Conservation (phyloP, 2,797 vertebrate species). For the Hozukius guyotensis region DNA sequence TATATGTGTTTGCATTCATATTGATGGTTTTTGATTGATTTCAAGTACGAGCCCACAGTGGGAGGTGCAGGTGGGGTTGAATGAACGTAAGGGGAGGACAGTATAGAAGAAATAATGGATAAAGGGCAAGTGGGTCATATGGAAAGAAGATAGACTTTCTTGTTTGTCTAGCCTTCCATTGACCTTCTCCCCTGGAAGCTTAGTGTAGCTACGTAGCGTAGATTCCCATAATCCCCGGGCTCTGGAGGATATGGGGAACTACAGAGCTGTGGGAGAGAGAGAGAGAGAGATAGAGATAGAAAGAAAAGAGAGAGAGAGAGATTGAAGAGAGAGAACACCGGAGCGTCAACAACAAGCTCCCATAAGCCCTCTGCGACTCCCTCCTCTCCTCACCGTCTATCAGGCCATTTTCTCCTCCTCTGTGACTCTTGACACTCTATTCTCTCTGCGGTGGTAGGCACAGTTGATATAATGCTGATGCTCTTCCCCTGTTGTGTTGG, state of each 20-base stretch:
- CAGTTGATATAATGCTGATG: constrained; percentile 67
- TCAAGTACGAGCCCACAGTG: background rate
- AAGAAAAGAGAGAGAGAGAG: background rate
- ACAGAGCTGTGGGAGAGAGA: constrained; percentile 28
- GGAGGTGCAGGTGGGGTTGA: background rate
- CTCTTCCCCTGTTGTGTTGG: constrained; percentile 65
- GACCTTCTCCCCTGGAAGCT: constrained; percentile 68
- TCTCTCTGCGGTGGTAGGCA: constrained; percentile 52
- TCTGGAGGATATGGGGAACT: constrained; percentile 50
- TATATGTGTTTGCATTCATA: background rate
- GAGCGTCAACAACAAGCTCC: constrained; percentile 54
- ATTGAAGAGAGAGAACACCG: constrained; percentile 20
- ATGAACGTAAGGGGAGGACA: constrained; percentile 4
- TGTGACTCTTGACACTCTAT: constrained; percentile 63
- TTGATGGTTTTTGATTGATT: constrained; percentile 13
- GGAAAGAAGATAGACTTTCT: constrained; percentile 59
- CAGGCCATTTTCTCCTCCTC: constrained; percentile 60
- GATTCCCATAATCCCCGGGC: constrained; percentile 69
- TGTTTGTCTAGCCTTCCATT: constrained; percentile 65
- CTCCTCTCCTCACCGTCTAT: constrained; percentile 47
- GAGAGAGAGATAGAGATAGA: constrained; percentile 18
- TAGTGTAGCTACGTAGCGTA: constrained; percentile 49
- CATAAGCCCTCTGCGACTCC: constrained; percentile 41
- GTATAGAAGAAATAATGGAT: constrained; percentile 12
- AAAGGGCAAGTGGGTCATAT: constrained; percentile 43